Base-by-base conservation (phyloP, 2,888 invertebrate genomes). In the Xylota sylvarum region DNA sequence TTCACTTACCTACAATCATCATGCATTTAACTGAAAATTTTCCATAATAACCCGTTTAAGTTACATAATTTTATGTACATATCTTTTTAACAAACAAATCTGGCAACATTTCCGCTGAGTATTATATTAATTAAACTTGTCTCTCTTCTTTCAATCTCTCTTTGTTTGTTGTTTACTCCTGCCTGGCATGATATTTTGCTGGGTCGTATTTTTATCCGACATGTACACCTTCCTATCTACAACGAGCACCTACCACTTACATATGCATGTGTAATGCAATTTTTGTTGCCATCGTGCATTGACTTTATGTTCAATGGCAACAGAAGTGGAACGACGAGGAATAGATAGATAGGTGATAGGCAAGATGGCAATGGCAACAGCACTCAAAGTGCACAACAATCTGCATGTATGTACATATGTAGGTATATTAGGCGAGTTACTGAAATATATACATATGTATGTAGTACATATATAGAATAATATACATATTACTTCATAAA, bases 251-350 rank as follows among this genome's bases (percentile, higher is more conserved):
- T n/a, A 30, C 32, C 12, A 27, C 48, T 35, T 46, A 56, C n/a
- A 40, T 17, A 32, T 56, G 40, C 62, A 70, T 72, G 69, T 62
- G 69, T 67, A 86, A 62, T 86, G 86, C 73, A 81, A 76, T 67
- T 82, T 72, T 56, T 69, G 67, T 82, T 86, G 86, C 73, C 69
- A 73, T 48, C 72, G 86, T 86, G 78, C 86, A 86, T 78, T 86
- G 86, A 86, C 86, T 86, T 78, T 73, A 72, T 86, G 82, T 86
- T 82, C 86, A 86, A 86, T 86, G 86, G 86, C 82, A 86, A 32
- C 76, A 82, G 56, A 86, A 86, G 82, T 82, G 73, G 86, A 85
- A 85, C 85, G 64, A 73, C 73, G 23, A 78, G 35, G n/a, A 55
- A 32, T 35, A 50, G 37, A 32, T 35, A 50, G 37, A 67, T 27